Conservation (phyloP, 2,888 invertebrate species). For the Drosophila anceps region DNA sequence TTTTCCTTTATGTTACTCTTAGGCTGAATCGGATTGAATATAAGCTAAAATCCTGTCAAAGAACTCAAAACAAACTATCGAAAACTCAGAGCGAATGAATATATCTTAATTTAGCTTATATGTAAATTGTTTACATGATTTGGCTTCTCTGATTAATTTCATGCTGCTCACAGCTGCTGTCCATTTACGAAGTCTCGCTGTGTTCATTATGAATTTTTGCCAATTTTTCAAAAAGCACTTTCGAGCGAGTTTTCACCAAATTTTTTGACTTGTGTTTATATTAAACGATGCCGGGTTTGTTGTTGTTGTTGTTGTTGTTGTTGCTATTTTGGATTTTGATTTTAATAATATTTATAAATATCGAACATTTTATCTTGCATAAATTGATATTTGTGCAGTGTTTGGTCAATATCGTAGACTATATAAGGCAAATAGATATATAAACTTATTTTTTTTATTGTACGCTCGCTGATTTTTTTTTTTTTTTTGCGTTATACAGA, state of each 20-base stretch:
- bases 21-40: neutral
- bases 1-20: neutral
- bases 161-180: slow-evolving; percentile 39
- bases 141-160: slow-evolving; percentile 7
- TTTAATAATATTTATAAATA: slow-evolving; percentile 18
- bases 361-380: slow-evolving; percentile 27
- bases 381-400: slow-evolving; percentile 12
- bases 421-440: neutral
- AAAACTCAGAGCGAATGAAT: neutral
- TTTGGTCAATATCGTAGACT: slow-evolving; percentile 9
- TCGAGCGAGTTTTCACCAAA: slow-evolving; percentile 25
- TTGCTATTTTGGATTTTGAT: neutral
- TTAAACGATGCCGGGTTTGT: slow-evolving; percentile 6
- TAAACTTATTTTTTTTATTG: slow-evolving; percentile 21
- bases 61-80: slow-evolving; percentile 1
- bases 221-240: slow-evolving; percentile 46
- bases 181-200: slow-evolving; percentile 16
- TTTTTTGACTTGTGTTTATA: slow-evolving; percentile 36
- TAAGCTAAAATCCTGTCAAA: slow-evolving; percentile 2
- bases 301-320: slow-evolving; percentile 29
- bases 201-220: slow-evolving; percentile 47
- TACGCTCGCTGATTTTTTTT: slow-evolving; percentile 34
- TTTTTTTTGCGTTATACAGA: neutral
- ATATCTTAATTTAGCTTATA: neutral
- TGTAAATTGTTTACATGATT: slow-evolving; percentile 7